A percentile compares a stretch with the other conserved stretches of the same genome.
Evolutionary conservation across 2,888 invertebrate genomes (phyloP).

Genomic region (Encarsia formosa): DNA sequence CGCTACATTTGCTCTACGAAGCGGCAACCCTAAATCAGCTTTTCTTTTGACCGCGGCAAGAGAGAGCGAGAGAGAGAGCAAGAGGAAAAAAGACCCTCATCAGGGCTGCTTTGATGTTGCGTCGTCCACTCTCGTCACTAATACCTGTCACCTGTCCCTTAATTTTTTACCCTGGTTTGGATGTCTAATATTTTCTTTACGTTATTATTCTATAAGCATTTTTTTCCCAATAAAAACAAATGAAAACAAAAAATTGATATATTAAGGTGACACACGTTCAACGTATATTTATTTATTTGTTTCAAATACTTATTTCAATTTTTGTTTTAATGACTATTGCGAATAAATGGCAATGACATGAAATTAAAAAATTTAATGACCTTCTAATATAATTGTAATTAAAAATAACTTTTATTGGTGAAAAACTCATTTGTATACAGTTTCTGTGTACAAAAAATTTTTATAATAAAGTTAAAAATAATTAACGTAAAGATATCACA

Average conservation of each 20-base stretch:
- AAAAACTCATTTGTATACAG: too few species aligned
- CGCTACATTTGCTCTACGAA: slow-evolving; percentile 44
- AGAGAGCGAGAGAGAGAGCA: slow-evolving; percentile 14
- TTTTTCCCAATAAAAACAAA: neutral
- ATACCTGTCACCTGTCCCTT: slow-evolving; percentile 18
- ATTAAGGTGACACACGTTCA: neutral
- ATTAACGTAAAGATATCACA: too few species aligned
- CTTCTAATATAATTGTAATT: too few species aligned
- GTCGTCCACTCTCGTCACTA: neutral
- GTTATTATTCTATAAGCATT: slow-evolving; percentile 1
- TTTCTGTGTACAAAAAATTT: too few species aligned
- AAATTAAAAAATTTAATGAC: too few species aligned
- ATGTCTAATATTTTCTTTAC: neutral
- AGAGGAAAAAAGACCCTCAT: neutral
- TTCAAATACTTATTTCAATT: too few species aligned
- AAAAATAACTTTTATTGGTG: too few species aligned
- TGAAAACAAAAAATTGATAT: neutral
- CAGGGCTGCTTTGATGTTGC: slow-evolving; percentile 17
- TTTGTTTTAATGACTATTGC: too few species aligned
- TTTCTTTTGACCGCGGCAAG: slow-evolving; percentile 27
- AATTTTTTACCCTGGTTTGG: slow-evolving; percentile 11
- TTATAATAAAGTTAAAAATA: too few species aligned
- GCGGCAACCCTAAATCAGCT: slow-evolving; percentile 35
- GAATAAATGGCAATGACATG: too few species aligned
- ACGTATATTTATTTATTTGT: too few species aligned